phyloP scores from a whole-genome alignment of 2,888 invertebrate species.

The Volucella inflata region DNA sequence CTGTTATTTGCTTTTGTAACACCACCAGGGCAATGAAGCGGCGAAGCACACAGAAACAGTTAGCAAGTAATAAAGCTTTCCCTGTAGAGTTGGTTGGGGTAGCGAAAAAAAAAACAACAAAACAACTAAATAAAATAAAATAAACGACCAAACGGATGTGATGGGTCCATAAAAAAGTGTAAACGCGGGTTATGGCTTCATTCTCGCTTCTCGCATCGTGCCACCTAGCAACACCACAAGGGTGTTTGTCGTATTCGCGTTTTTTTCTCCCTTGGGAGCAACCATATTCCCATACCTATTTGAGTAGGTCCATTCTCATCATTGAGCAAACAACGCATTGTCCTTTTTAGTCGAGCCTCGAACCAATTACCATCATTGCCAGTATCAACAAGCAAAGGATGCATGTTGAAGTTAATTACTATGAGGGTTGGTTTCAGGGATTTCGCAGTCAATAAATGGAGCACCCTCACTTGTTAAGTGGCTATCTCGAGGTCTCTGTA shows the following conservation, averaged over 20 bases:
- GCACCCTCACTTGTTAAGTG: not conserved
- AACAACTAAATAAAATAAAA: too few relatives aligned
- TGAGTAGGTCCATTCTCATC: too few relatives aligned
- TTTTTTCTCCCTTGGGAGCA: not conserved
- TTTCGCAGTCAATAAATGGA: constrained; percentile 27
- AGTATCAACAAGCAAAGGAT: constrained; percentile 60
- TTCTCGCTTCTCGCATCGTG: not conserved
- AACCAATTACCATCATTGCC: constrained; percentile 41
- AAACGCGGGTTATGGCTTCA: constrained; percentile 46
- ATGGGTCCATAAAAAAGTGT: constrained; percentile 44
- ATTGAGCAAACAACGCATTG: constrained; percentile 7
- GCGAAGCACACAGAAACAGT: constrained; percentile 16
- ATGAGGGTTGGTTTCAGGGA: constrained; percentile 50
- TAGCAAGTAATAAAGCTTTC: constrained; percentile 46
- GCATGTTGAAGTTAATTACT: constrained; percentile 62
- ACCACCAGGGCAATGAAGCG: constrained; percentile 4
- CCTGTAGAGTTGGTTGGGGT: not conserved
- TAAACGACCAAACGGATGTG: not conserved
- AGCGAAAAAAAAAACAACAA: not conserved
- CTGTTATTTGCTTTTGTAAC: constrained; percentile 1
- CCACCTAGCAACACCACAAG: constrained; percentile 2
- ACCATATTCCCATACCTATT: not conserved
- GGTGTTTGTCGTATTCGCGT: not conserved
- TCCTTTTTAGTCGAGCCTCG: constrained; percentile 8
- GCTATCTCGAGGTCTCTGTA: not conserved